A percentile compares a stretch with the other conserved stretches of the same genome.
Evolutionary conservation across 2,888 invertebrate genomes (phyloP).

Genomic region (Latrodectus hesperus): DNA sequence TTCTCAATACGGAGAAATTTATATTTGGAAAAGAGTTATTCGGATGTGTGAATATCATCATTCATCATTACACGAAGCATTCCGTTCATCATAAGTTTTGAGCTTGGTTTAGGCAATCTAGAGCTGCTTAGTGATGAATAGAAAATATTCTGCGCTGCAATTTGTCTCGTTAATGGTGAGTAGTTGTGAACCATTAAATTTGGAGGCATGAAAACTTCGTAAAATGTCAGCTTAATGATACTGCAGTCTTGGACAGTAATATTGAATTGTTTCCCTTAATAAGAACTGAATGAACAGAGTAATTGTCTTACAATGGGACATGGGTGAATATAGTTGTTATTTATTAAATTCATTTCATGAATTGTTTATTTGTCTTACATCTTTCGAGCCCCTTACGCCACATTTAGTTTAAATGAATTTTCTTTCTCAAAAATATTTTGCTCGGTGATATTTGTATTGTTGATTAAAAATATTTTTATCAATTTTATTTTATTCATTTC

Average conservation of each 20-base stretch:
- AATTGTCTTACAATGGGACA: too few relatives aligned
- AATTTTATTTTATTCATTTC: too few relatives aligned
- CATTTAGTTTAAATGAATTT: too few relatives aligned
- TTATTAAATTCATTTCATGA: too few relatives aligned
- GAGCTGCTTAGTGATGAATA: neutral
- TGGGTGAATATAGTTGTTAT: too few relatives aligned
- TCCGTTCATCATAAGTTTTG: neutral
- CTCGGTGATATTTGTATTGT: too few relatives aligned
- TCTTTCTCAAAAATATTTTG: too few relatives aligned
- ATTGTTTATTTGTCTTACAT: too few relatives aligned
- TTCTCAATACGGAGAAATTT: neutral
- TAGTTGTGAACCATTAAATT: neutral
- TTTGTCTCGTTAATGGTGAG: constrained; percentile 1
- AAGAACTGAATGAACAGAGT: neutral
- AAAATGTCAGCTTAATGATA: neutral
- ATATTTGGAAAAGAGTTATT: neutral
- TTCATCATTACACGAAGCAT: neutral
- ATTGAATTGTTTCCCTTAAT: neutral
- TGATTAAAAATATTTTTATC: too few relatives aligned
- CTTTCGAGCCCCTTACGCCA: too few relatives aligned
- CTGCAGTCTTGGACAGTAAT: neutral
- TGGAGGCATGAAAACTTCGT: neutral
- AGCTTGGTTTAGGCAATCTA: neutral
- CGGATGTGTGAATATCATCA: neutral
- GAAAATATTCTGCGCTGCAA: neutral